Conservation (phyloP, 2,797 vertebrate genomes). For the Adelosebastes latens region DNA sequence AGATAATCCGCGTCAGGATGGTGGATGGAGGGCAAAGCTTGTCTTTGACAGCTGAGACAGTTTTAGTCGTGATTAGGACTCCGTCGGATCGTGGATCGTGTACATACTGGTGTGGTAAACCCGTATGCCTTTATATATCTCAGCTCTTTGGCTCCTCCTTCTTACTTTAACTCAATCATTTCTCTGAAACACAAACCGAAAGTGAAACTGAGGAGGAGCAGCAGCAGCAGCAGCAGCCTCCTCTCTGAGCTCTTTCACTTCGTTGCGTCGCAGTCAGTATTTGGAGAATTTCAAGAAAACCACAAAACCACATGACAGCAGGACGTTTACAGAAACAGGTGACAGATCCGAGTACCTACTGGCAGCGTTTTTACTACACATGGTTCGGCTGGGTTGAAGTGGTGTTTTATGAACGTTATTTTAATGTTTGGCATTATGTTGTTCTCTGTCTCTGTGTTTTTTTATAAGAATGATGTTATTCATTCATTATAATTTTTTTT, state of each 20-base stretch:
- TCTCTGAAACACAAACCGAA: slow-evolving; percentile 50
- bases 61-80: not conserved
- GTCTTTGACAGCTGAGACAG: not conserved
- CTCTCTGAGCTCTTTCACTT: not conserved
- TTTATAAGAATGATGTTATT: not conserved
- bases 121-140: not conserved
- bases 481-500: not conserved
- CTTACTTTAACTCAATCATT: not conserved
- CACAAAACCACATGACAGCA: slow-evolving; percentile 45
- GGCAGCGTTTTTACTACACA: not conserved
- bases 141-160: not conserved
- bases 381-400: not conserved
- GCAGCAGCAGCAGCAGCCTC: not conserved
- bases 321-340: slow-evolving; percentile 49
- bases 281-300: not conserved
- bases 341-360: slow-evolving; percentile 21
- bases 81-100: not conserved
- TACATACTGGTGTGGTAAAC: not conserved
- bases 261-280: not conserved
- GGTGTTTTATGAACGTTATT: not conserved
- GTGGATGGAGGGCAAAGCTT: rapidly evolving
- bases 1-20: not conserved
- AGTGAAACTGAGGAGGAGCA: slow-evolving; percentile 45
- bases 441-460: not conserved
- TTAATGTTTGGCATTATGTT: not conserved